Percentiles rank a stretch among this genome's conserved stretches.
Evolutionary conservation across 2,113 vertebrate species (phyloP).

Genomic region (Myotis brandtii): DNA sequence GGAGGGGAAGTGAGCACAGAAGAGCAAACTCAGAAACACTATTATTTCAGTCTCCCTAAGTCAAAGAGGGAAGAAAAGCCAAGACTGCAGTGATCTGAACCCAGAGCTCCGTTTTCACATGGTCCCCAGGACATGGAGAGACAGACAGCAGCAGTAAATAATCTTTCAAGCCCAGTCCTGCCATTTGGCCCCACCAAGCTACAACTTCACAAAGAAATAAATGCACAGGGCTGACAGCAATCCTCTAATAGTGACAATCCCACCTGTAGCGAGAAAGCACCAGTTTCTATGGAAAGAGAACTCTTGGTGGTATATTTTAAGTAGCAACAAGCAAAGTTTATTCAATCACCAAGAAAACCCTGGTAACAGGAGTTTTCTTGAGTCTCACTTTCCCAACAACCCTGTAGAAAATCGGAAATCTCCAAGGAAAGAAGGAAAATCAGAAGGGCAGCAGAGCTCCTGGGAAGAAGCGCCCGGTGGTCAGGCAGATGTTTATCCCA

Average conservation of each 20-base stretch:
- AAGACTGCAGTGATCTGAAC: background rate
- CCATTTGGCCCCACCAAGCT: background rate
- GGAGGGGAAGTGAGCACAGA: background rate
- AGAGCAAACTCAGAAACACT: background rate
- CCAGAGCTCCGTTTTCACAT: constrained; percentile 2
- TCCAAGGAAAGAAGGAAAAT: constrained; percentile 26
- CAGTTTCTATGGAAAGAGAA: constrained; percentile 8
- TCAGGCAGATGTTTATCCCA: background rate
- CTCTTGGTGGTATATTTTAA: constrained; percentile 17
- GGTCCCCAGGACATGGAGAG: background rate
- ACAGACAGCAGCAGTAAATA: background rate
- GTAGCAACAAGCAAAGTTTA: constrained; percentile 53
- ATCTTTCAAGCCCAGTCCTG: constrained; percentile 3
- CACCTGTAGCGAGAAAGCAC: background rate
- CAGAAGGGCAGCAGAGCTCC: background rate
- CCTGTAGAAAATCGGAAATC: constrained; percentile 4
- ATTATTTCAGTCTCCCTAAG: background rate
- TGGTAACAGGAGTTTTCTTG: constrained; percentile 38
- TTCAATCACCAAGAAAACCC: constrained; percentile 50
- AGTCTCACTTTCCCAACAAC: constrained; percentile 35
- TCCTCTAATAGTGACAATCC: background rate
- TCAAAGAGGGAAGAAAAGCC: background rate
- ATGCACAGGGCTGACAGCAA: background rate
- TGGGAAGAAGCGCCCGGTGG: background rate
- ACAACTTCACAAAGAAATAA: constrained; percentile 23